phyloP scores from a whole-genome alignment of 2,888 invertebrate species.

The Dryadula phaetusa region DNA sequence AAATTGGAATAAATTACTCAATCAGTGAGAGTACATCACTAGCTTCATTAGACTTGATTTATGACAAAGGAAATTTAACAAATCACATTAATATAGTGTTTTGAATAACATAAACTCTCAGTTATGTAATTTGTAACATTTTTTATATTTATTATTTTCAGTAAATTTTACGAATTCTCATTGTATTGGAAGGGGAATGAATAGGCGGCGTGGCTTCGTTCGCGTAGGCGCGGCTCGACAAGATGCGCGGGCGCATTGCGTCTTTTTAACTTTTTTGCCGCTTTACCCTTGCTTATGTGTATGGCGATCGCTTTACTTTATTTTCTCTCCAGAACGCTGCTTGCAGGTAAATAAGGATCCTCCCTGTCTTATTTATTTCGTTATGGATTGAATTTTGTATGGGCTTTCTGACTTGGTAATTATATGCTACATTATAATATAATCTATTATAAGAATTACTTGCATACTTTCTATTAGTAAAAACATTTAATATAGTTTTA shows the following conservation, averaged over 20 bases:
- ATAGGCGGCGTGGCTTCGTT: slow-evolving; percentile 57
- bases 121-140: neutral
- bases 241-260: slow-evolving; percentile 54
- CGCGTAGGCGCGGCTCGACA: slow-evolving; percentile 65
- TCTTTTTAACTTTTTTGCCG: slow-evolving; percentile 75
- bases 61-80: neutral
- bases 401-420: slow-evolving; percentile 43
- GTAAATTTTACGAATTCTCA: neutral
- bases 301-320: slow-evolving; percentile 62
- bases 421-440: slow-evolving; percentile 39
- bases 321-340: slow-evolving; percentile 64
- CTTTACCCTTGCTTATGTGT: slow-evolving; percentile 70
- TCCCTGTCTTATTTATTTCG: slow-evolving; percentile 69
- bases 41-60: neutral
- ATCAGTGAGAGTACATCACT: slow-evolving; percentile 23
- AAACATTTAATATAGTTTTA: neutral
- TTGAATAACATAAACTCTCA: neutral
- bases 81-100: neutral
- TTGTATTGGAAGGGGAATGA: slow-evolving; percentile 8
- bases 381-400: slow-evolving; percentile 58
- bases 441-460: slow-evolving; percentile 19
- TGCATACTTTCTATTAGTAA: neutral
- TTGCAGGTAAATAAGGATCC: slow-evolving; percentile 76
- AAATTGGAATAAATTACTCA: slow-evolving; percentile 47
- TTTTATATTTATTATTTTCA: neutral